Percentiles rank a stretch among this genome's conserved stretches.
phyloP scores from a whole-genome alignment of 2,797 vertebrate species.

The Phaenicophaeus curvirostris region DNA sequence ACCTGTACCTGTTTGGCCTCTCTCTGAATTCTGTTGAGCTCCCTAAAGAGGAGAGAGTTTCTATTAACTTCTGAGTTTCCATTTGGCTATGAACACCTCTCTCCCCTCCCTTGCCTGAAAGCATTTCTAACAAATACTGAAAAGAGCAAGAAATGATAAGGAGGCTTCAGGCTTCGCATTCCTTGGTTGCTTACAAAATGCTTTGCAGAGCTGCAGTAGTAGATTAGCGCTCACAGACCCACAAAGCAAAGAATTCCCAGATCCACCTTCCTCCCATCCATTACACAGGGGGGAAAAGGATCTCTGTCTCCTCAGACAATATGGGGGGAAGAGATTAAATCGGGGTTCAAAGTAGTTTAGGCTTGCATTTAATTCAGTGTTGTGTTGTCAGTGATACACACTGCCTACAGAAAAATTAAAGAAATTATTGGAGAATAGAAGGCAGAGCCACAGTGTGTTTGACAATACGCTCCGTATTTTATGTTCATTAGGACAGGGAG shows the following conservation, averaged over 20 bases:
- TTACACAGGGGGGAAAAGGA: background rate
- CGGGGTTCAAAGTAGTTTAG: background rate
- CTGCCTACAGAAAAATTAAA: background rate
- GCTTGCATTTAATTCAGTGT: background rate
- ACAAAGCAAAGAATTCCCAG: constrained; percentile 30
- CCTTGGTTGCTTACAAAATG: background rate
- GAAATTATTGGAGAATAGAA: background rate
- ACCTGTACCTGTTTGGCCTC: background rate
- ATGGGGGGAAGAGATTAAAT: background rate
- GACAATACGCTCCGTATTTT: constrained; percentile 3
- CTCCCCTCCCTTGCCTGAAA: background rate
- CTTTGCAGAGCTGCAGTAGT: constrained; percentile 3
- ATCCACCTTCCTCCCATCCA: background rate
- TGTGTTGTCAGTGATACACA: background rate
- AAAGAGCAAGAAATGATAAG: background rate
- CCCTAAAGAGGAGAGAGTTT: background rate
- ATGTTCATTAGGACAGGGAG: constrained; percentile 50
- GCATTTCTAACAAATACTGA: background rate
- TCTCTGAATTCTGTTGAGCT: background rate
- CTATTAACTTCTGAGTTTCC: background rate
- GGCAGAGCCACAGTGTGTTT: background rate
- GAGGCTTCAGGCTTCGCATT: background rate
- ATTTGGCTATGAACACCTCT: background rate
- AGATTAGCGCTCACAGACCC: constrained; percentile 11
- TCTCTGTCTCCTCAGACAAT: background rate